Evolutionary conservation across 2,888 invertebrate species (phyloP), one percentile per base, ranked within the genome.

Genomic region (Lumbricus terrestris): DNA sequence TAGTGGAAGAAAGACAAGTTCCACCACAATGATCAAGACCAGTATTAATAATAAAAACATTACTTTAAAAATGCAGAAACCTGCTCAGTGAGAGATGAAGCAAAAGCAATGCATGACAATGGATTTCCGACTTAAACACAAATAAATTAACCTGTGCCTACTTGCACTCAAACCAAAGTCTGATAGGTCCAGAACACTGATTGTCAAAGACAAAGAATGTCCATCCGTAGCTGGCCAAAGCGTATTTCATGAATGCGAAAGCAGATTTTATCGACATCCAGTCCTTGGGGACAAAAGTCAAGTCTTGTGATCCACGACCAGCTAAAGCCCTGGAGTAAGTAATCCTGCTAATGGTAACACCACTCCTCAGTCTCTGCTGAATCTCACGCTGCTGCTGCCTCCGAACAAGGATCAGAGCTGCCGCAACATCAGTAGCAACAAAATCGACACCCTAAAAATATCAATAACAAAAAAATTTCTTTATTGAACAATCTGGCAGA

Each of bases 221-320:
- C 97, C 98, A 98, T 0, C 98, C 97, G 94, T 98, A 98, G 16
- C 97, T 96, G 13, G 97, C 97, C 94, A 97, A 96, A 0, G 98
- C 97, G 93, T 97, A 96, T 94, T 97, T 96, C 93, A 98, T 95
- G 94, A 97, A 98, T 95, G 98, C 97, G 90, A 96, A 94, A 5
- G 97, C 97, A 93, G 96, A 96, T 89, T 97, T 96, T 92, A 97
- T 95, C 92, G 96, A 97, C 97, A 97, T 97, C 98, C 97, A 98
- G 23, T 91, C 91, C 90, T 93, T 35, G 38, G 91, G 91, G 23
- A 23, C 0, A 8, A 33, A 38, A 23, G 15, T 47, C 38, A 29
- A 29, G 89, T 34, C 23, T 38, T 35, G n/a, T 2, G 88, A 34
- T 88, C 33, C 40, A 34, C n/a, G n/a, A n/a, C 42, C 47, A 23